Conservation (phyloP, 1,140 invertebrate species). For the Doryteuthis pealeii region DNA sequence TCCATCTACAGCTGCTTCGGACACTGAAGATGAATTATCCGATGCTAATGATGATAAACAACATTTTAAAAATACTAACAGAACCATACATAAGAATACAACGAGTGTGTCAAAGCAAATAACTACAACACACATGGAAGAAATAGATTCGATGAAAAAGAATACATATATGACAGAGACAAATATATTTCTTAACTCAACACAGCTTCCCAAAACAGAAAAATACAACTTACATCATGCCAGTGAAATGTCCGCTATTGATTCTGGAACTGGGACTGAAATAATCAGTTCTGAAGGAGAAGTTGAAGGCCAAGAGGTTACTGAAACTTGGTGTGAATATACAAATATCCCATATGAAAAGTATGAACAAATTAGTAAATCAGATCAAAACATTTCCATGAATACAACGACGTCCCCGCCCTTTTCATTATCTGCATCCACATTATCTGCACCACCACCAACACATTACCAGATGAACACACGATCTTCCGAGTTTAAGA, state of each 20-base stretch:
- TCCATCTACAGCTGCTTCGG: not conserved
- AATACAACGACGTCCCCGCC: not conserved
- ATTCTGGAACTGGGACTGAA: slow-evolving; percentile 20
- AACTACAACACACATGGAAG: too few relatives aligned
- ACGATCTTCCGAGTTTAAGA: not conserved
- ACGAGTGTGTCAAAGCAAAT: too few relatives aligned
- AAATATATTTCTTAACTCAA: not conserved
- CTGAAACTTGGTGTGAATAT: not conserved
- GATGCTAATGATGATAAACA: slow-evolving; percentile 5
- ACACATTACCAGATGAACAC: not conserved
- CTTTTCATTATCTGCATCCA: not conserved
- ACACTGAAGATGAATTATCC: slow-evolving; percentile 2
- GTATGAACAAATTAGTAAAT: not conserved
- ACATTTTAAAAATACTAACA: not conserved
- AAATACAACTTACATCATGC: not conserved
- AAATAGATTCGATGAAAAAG: not conserved
- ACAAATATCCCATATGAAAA: not conserved
- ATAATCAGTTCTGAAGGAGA: slow-evolving; percentile 17
- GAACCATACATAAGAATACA: not conserved
- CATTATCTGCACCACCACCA: not conserved
- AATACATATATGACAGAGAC: slow-evolving; percentile 2
- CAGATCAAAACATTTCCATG: not conserved
- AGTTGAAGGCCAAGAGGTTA: not conserved
- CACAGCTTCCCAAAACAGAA: not conserved
- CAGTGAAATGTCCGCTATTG: slow-evolving; percentile 9